Evolutionary conservation across 2,113 vertebrate genomes (phyloP), one percentile per base, ranked within the genome.

Genomic region (Ammodytes marinus): DNA sequence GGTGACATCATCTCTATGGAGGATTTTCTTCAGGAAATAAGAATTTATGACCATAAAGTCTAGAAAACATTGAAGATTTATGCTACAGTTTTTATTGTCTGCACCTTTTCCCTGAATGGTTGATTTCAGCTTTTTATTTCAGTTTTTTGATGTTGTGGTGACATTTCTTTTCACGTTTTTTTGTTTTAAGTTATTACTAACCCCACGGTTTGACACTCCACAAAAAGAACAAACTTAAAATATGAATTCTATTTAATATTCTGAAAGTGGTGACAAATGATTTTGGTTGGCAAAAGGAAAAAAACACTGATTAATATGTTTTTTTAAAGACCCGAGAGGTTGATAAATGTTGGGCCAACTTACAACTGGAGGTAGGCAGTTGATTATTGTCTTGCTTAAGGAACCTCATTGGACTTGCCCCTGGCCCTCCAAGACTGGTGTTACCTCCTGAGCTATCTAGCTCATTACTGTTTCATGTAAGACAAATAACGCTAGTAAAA

Each of bases 181-280:
- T 86, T 80, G 1, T 4, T 90, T 93, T 93, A 43, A 68, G 76
- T 94, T 95, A 89, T 73, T 94, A 95, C 94, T 95, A 95, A 95
- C 93, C 58, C 69, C 15, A 80, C 67, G 77, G 92, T 93, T 89
- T 90, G 86, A 83, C 47, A 58, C 88, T 93, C 91, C 90, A 90
- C 88, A 70, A 12, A 80, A 67, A 55, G 9, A 35, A 39, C 39
- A 47, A 14, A 57, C 52, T 66, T 81, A 61, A 86, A 84, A 63
- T 15, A 39, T 11, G 7, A 43, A 53, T 27, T 10, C 37, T n/a
- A 5, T 0, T 43, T 10, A 42, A 10, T 14, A 5, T 6, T 8
- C 10, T 57, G 9, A 43, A 19, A 39, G n/a, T n/a, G 27, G 9
- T 6, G 27, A 59, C 3, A 59, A 39, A 47, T 57, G n/a, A n/a